phyloP scores from a whole-genome alignment of 2,888 invertebrate species.

The Hedya salicella region DNA sequence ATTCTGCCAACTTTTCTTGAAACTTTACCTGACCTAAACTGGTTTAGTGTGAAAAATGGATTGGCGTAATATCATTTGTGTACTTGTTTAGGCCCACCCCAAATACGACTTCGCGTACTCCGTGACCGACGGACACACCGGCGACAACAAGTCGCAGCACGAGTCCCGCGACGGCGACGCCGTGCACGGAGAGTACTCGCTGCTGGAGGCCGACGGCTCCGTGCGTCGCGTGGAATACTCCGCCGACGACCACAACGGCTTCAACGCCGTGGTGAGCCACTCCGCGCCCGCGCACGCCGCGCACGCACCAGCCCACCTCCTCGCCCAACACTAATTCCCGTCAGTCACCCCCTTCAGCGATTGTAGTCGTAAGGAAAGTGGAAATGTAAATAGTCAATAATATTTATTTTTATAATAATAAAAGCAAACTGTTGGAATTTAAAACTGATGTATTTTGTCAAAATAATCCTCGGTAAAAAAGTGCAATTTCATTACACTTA shows the following conservation, averaged over 20 bases:
- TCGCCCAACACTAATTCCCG: conserved; percentile 60
- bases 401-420: conserved; percentile 46
- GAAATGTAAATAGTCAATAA: conserved; percentile 45
- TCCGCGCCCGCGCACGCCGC: conserved; percentile 66
- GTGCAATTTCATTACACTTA: no score
- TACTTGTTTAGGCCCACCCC: conserved; percentile 77
- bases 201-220: conserved; percentile 81
- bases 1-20: no score
- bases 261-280: conserved; percentile 75
- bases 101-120: conserved; percentile 85
- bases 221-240: conserved; percentile 82
- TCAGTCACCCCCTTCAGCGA: conserved; percentile 26
- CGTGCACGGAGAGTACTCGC: conserved; percentile 83
- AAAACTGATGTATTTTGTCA: background rate
- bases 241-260: conserved; percentile 82
- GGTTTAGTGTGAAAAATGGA: background rate
- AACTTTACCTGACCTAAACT: background rate
- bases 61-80: background rate
- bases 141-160: conserved; percentile 86
- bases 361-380: conserved; percentile 25
- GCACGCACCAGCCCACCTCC: conserved; percentile 53
- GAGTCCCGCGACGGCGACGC: conserved; percentile 86
- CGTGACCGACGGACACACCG: conserved; percentile 84
- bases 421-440: conserved; percentile 40
- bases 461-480: no score